Percentiles rank a stretch among this genome's conserved stretches.
These are phyloP conservation scores for Limnothrissa miodon DNA, from an alignment of 2,113 vertebrate genomes.

Conservation along the genomic window DNA sequence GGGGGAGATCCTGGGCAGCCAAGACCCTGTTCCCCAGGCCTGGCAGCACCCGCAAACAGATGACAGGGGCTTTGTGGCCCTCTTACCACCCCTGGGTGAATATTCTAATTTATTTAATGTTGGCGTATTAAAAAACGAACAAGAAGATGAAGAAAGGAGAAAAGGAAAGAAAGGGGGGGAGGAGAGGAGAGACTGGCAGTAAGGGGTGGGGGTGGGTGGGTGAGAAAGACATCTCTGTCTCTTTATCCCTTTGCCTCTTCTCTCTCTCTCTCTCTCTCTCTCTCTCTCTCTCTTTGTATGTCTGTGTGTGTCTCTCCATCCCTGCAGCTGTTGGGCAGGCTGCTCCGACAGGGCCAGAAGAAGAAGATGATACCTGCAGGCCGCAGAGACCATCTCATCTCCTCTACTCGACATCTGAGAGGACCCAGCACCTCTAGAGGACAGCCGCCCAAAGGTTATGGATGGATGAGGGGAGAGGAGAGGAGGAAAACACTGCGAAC, in stretches of 20 bases:
- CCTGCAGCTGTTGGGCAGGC: constrained; percentile 35
- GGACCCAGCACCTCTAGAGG: constrained; percentile 74
- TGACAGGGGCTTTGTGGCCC: constrained; percentile 65
- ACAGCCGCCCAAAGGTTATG: neutral
- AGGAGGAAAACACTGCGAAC: constrained; percentile 24
- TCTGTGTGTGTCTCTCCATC: constrained; percentile 1
- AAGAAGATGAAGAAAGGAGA: constrained; percentile 39
- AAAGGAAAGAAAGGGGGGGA: constrained; percentile 27
- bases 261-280: neutral
- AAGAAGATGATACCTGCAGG: constrained; percentile 48
- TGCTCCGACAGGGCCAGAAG: constrained; percentile 33
- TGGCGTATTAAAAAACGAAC: constrained; percentile 56
- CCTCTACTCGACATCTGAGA: constrained; percentile 71
- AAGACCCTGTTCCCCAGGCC: constrained; percentile 31
- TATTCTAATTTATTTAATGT: constrained; percentile 65
- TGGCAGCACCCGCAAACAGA: constrained; percentile 65
- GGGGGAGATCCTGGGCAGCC: constrained; percentile 11
- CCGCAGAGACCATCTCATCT: constrained; percentile 34
- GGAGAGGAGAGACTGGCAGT: constrained; percentile 25
- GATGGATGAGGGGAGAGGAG: neutral
- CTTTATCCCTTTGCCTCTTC: neutral
- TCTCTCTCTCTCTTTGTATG: neutral
- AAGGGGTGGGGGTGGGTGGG: too few relatives aligned
- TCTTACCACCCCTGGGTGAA: constrained; percentile 65
- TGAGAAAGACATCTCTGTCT: constrained; percentile 40